These are phyloP conservation scores for Nomada ferruginata DNA, from an alignment of 2,888 invertebrate species.

Conservation along the genomic window DNA sequence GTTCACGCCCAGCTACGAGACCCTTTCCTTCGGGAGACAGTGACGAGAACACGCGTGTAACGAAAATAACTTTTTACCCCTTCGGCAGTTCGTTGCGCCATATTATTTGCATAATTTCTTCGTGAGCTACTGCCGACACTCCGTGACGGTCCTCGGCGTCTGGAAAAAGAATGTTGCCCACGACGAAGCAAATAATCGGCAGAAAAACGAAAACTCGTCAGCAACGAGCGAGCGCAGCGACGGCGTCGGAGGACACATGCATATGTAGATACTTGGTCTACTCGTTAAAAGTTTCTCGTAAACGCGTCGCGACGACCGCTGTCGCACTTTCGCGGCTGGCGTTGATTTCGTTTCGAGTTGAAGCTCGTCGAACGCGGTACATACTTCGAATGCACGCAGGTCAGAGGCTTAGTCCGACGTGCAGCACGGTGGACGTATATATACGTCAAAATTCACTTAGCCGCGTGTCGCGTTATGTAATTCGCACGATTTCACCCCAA, in stretches of 20 bases:
- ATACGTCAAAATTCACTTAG: conserved; percentile 43
- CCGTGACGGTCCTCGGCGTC: not conserved
- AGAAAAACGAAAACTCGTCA: not conserved
- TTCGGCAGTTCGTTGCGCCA: not conserved
- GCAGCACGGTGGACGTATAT: not conserved
- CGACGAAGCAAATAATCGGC: not conserved
- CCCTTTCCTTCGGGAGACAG: not conserved
- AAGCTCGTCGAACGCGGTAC: not conserved
- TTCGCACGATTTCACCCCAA: conserved; percentile 44
- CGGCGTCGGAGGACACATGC: not conserved
- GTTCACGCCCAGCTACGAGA: conserved; percentile 12
- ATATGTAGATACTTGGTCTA: conserved; percentile 21
- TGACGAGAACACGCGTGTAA: not conserved
- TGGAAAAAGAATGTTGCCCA: not conserved
- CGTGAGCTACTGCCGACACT: not conserved
- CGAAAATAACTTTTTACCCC: conserved; percentile 13
- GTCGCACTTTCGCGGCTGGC: not conserved
- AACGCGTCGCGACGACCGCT: not conserved
- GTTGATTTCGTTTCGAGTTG: conserved; percentile 38
- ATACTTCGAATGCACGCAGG: not conserved
- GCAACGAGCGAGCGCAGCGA: not conserved
- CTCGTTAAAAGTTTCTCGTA: conserved; percentile 50
- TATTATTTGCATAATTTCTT: conserved; percentile 34
- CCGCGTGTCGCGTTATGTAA: conserved; percentile 37
- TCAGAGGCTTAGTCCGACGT: not conserved